Evolutionary conservation across 2,113 vertebrate genomes (phyloP).

Genomic region (Archilochus colubris): DNA sequence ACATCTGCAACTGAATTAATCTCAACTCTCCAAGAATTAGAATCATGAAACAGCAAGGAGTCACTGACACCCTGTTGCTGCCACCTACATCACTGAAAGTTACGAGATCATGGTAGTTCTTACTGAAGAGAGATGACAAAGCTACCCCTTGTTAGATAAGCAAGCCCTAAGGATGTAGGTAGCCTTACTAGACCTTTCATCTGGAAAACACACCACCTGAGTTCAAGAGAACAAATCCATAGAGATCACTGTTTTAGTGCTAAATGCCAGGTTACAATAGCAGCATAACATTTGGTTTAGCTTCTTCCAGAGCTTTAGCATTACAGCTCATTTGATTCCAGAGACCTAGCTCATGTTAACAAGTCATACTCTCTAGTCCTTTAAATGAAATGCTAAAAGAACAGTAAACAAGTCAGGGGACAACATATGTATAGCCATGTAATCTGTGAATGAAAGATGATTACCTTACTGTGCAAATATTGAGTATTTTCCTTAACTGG

Average conservation of each 20-base stretch:
- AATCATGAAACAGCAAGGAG: neutral
- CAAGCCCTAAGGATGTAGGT: neutral
- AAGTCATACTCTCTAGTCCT: neutral
- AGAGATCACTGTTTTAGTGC: neutral
- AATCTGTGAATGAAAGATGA: neutral
- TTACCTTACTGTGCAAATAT: neutral
- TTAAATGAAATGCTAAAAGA: neutral
- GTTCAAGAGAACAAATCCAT: neutral
- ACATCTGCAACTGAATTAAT: slow-evolving; percentile 32
- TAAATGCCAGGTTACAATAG: neutral
- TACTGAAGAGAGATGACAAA: neutral
- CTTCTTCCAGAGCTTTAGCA: neutral
- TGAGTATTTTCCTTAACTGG: neutral
- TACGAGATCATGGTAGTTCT: neutral
- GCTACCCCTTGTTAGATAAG: neutral
- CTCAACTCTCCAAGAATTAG: slow-evolving; percentile 44
- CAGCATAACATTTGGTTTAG: neutral
- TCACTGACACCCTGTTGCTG: accelerated
- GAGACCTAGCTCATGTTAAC: neutral
- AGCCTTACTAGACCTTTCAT: neutral
- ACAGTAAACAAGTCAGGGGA: neutral
- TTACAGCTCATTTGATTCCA: neutral
- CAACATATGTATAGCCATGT: neutral
- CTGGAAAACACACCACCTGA: neutral
- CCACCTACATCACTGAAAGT: neutral